Percentiles rank a stretch among this genome's conserved stretches.
Evolutionary conservation across 2,888 invertebrate genomes (phyloP).

Genomic region (Saturnia japonica): DNA sequence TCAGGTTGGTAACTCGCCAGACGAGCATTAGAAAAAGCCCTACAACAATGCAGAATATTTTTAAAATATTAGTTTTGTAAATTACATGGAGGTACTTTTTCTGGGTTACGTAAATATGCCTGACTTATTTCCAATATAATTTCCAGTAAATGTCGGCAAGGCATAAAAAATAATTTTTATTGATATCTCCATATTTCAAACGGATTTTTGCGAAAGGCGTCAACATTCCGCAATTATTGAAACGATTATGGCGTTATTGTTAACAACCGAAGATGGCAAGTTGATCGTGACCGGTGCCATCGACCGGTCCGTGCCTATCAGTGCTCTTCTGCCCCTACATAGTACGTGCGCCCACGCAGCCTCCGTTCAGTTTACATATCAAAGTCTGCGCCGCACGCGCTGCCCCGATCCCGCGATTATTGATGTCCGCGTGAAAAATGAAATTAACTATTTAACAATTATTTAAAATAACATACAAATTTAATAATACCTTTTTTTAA

Average conservation of each 20-base stretch:
- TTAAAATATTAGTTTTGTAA: too few species aligned
- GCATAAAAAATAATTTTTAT: neutral
- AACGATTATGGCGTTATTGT: neutral
- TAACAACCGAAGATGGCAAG: slow-evolving; percentile 38
- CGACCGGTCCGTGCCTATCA: slow-evolving; percentile 53
- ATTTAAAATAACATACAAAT: neutral
- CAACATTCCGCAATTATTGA: slow-evolving; percentile 3
- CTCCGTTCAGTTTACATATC: slow-evolving; percentile 59
- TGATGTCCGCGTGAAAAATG: slow-evolving; percentile 63
- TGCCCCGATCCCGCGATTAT: slow-evolving; percentile 48
- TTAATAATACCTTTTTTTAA: neutral
- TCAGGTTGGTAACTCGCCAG: too few species aligned
- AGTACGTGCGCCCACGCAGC: slow-evolving; percentile 53
- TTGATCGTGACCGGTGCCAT: slow-evolving; percentile 35
- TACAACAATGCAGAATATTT: too few species aligned
- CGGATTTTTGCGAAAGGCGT: neutral
- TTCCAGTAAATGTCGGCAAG: neutral
- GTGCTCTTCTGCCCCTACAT: slow-evolving; percentile 52
- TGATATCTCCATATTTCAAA: neutral
- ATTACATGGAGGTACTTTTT: too few species aligned
- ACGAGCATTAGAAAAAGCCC: too few species aligned
- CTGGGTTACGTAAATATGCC: too few species aligned
- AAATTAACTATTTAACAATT: slow-evolving; percentile 59
- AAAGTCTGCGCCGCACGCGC: slow-evolving; percentile 68
- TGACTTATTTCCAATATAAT: neutral